These are phyloP conservation scores for Dicerorhinus sumatrensis DNA, from an alignment of 2,113 vertebrate genomes.

Conservation along the genomic window DNA sequence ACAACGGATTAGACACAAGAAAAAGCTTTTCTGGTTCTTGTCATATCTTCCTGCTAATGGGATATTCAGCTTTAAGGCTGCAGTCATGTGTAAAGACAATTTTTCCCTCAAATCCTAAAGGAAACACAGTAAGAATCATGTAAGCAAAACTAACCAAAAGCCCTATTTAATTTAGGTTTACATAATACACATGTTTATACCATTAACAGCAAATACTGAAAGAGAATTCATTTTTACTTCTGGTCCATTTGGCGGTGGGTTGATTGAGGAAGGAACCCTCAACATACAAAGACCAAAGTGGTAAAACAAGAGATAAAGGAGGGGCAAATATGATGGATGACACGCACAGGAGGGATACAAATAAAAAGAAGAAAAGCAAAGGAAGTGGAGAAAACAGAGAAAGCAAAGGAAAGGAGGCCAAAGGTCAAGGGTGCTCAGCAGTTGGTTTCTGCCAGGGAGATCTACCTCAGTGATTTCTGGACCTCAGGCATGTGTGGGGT, in stretches of 20 bases:
- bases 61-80: neutral
- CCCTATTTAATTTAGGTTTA: conserved; percentile 22
- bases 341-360: neutral
- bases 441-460: conserved; percentile 1
- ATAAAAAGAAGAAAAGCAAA: neutral
- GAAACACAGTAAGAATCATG: conserved; percentile 36
- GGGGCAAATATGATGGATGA: neutral
- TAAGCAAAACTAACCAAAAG: conserved; percentile 27
- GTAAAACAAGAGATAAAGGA: neutral
- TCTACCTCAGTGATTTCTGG: neutral
- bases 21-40: neutral
- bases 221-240: neutral
- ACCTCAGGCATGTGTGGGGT: neutral
- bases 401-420: neutral
- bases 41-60: neutral
- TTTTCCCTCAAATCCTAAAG: conserved; percentile 2
- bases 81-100: neutral
- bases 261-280: neutral
- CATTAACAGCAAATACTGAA: neutral
- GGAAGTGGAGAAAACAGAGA: neutral
- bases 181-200: neutral
- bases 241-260: neutral
- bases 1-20: neutral
- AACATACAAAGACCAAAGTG: neutral
- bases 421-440: neutral